Evolutionary conservation across 2,113 vertebrate species (phyloP).

Genomic region (Cyanoramphus novaezelandiae): DNA sequence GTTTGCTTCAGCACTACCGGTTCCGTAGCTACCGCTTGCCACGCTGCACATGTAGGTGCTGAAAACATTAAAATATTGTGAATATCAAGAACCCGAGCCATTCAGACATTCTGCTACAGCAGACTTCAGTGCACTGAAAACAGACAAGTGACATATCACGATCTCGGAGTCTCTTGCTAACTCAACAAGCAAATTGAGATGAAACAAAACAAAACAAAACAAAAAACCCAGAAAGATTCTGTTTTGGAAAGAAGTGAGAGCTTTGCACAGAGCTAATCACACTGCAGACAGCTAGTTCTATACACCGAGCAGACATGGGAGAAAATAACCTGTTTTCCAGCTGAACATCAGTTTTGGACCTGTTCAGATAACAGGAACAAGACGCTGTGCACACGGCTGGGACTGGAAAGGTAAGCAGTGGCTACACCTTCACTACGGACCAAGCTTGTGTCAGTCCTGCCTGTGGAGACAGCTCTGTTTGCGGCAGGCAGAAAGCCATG

Average conservation of each 20-base stretch:
- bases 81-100: not conserved
- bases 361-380: not conserved
- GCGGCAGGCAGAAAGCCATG: not conserved
- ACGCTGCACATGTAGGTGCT: not conserved
- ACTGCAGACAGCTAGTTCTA: not conserved
- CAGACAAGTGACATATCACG: constrained; percentile 17
- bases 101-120: constrained; percentile 26
- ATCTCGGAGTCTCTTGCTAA: constrained; percentile 8
- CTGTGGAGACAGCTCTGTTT: not conserved
- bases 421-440: not conserved
- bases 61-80: constrained; percentile 28
- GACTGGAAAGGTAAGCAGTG: not conserved
- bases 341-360: not conserved
- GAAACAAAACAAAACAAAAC: constrained; percentile 13
- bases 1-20: not conserved
- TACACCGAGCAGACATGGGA: not conserved
- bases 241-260: not conserved
- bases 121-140: constrained; percentile 13
- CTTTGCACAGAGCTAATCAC: not conserved
- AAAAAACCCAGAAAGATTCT: not conserved
- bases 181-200: constrained; percentile 25
- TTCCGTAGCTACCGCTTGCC: not conserved
- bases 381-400: not conserved
- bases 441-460: accelerated
- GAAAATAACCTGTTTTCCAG: not conserved